Percentiles rank a stretch among this genome's conserved stretches.
phyloP scores from a whole-genome alignment of 2,113 vertebrate genomes.

The Dryoscopus gambensis region DNA sequence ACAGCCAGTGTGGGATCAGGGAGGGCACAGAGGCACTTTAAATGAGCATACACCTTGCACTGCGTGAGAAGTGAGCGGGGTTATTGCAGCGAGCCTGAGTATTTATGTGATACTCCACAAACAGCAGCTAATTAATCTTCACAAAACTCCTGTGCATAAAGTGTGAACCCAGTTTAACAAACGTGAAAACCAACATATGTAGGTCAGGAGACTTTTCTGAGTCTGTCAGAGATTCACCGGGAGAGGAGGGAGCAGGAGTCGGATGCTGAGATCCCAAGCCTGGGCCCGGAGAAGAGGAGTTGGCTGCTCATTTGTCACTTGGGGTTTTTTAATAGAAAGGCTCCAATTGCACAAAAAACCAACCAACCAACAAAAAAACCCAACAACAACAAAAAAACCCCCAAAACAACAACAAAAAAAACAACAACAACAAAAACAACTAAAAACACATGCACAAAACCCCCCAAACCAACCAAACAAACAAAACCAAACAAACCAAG shows the following conservation, averaged over 20 bases:
- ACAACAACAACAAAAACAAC: background rate
- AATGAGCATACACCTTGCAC: background rate
- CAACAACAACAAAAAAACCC: background rate
- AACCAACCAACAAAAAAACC: background rate
- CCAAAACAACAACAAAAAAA: background rate
- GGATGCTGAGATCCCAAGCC: background rate
- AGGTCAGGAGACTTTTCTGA: background rate
- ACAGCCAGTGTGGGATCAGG: background rate
- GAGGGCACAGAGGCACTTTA: background rate
- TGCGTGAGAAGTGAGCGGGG: background rate
- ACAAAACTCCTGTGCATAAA: constrained; percentile 18
- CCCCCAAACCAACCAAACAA: background rate
- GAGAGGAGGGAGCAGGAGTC: background rate
- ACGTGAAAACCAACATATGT: background rate
- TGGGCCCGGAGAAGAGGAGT: background rate
- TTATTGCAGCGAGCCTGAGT: background rate
- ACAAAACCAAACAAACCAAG: background rate
- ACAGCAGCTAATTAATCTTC: constrained; percentile 46
- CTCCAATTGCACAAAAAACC: background rate
- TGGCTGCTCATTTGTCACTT: background rate
- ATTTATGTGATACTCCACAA: background rate
- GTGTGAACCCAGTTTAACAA: background rate
- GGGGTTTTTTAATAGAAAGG: background rate
- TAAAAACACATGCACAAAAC: background rate
- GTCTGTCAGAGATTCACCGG: background rate